Percentiles rank a stretch among this genome's conserved stretches.
phyloP scores from a whole-genome alignment of 2,797 vertebrate genomes.

The Halcyon leucocephala region DNA sequence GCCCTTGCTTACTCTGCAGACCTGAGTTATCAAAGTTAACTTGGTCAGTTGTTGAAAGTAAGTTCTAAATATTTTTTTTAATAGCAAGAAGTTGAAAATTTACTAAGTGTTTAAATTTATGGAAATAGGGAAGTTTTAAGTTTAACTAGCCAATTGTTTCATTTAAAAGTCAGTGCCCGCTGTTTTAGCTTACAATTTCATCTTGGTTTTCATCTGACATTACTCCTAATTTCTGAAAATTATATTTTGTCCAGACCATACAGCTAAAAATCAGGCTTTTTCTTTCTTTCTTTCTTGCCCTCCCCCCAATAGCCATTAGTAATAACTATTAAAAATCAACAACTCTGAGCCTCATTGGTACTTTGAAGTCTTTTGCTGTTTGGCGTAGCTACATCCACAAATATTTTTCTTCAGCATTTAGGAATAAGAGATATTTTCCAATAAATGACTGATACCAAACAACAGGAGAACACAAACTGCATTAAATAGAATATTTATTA shows the following conservation, averaged over 20 bases:
- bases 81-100: neutral
- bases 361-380: neutral
- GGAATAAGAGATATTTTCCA: neutral
- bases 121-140: neutral
- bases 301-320: neutral
- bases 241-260: neutral
- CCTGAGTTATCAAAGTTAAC: slow-evolving; percentile 84
- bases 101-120: neutral
- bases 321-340: neutral
- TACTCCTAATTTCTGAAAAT: neutral
- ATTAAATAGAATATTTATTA: neutral
- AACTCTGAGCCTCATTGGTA: neutral
- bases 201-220: neutral
- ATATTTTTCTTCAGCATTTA: neutral
- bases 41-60: slow-evolving; percentile 90
- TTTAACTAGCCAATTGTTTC: neutral
- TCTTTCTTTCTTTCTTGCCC: neutral
- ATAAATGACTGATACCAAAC: neutral
- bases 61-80: slow-evolving; percentile 29
- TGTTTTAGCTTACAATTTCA: neutral
- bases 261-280: neutral
- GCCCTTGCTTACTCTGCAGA: slow-evolving; percentile 87
- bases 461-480: neutral
- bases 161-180: neutral
- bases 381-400: neutral